Evolutionary conservation across 1,140 invertebrate genomes (phyloP), one percentile per base, ranked within the genome.

Genomic region (Penaeus vannamei): DNA sequence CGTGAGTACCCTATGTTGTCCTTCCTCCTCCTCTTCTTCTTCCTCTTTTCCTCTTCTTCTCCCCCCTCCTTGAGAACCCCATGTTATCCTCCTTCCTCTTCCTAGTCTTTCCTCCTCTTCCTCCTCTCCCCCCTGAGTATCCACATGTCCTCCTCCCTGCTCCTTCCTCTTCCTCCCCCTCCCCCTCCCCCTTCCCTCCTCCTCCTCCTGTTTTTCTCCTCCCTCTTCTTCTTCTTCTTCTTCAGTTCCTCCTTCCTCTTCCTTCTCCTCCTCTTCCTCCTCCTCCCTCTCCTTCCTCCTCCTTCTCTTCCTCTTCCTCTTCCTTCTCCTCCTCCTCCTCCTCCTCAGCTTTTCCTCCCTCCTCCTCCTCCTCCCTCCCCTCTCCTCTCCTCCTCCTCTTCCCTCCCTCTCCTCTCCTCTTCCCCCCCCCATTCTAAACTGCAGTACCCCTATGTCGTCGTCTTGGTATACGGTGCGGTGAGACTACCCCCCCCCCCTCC

Each of bases 331-430:
- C 76, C 36, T 32, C 36, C 12, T 12, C 12, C 36, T 12, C 36
- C 12, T 12, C 29, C n/a, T n/a, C n/a, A n/a, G n/a, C n/a, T n/a
- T n/a, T 32, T 12, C 12, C 76, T 77, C 12, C 36, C 76, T 79
- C 76, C 36, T 32, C 36, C 76, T 79, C 76, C 36, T 36, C 36
- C 76, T 79, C 76, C 29, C 76, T 79, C 76, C 36, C 76, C 7
- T n/a, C 36, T 32, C 29, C 76, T 77, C 12, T 12, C 12, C 36
- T 12, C 36, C 12, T 12, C 29, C n/a, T n/a, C n/a, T n/a, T 32
- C 76, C 12, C 76, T 77, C 12, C 36, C 76, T 79, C 76, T 77
- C 72, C 26, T 26, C 36, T 32, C 36, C 76, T 79, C 76, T 22
- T 36, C 36, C 76, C 29, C 76, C 29, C 76, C 29, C 76, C 36